phyloP scores from a whole-genome alignment of 2,888 invertebrate species.

The Alcis repandata region DNA sequence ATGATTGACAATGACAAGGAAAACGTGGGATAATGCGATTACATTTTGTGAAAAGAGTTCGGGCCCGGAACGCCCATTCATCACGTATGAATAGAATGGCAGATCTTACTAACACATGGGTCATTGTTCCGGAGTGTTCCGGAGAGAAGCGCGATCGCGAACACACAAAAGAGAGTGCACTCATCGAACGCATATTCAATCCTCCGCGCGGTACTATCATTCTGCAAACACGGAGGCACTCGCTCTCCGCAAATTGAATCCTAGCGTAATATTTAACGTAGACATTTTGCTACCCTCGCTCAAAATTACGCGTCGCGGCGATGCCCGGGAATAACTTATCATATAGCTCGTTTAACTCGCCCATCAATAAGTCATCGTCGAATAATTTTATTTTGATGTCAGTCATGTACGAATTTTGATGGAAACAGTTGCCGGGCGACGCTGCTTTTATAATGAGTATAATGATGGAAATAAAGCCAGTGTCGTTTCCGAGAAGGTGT shows the following conservation, averaged over 20 bases:
- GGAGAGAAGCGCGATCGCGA: slow-evolving; percentile 23
- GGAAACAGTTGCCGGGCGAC: slow-evolving; percentile 24
- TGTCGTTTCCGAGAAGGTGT: slow-evolving; percentile 32
- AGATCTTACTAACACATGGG: slow-evolving; percentile 27
- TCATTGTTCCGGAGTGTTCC: slow-evolving; percentile 25
- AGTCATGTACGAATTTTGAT: slow-evolving; percentile 49
- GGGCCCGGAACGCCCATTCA: slow-evolving; percentile 22
- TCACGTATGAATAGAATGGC: slow-evolving; percentile 29
- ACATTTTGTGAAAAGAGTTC: slow-evolving; percentile 35
- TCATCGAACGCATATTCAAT: slow-evolving; percentile 33
- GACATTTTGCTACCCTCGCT: slow-evolving; percentile 59
- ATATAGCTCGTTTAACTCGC: slow-evolving; percentile 66
- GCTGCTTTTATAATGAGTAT: slow-evolving; percentile 19
- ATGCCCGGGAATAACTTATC: slow-evolving; percentile 65
- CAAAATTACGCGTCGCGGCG: slow-evolving; percentile 62
- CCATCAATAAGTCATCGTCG: slow-evolving; percentile 65
- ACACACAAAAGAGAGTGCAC: slow-evolving; percentile 32
- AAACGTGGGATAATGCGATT: slow-evolving; percentile 38
- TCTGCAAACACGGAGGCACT: slow-evolving; percentile 49
- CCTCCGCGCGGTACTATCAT: slow-evolving; percentile 31
- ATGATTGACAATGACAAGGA: slow-evolving; percentile 42
- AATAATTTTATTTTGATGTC: slow-evolving; percentile 65
- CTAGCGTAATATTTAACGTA: slow-evolving; percentile 65
- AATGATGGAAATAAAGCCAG: slow-evolving; percentile 30
- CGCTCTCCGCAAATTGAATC: slow-evolving; percentile 63